phyloP scores from a whole-genome alignment of 2,113 vertebrate genomes.

The Prionailurus viverrinus region DNA sequence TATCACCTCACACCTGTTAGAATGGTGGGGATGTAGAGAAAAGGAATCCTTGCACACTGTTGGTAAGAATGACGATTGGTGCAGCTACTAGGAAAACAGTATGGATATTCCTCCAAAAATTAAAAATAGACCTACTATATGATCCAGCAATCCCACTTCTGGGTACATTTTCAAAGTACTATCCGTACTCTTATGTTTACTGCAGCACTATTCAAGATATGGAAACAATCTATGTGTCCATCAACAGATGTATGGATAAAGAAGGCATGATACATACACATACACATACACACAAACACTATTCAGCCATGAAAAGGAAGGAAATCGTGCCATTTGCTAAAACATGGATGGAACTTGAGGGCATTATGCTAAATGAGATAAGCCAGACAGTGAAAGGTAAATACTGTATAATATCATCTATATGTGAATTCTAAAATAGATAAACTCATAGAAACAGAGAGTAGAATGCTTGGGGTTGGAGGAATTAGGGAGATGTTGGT shows the following conservation, averaged over 20 bases:
- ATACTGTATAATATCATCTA: neutral
- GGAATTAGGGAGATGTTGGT: neutral
- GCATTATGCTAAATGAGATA: neutral
- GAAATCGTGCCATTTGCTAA: neutral
- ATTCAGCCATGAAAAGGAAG: neutral
- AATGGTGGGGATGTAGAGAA: too few species aligned
- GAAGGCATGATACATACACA: neutral
- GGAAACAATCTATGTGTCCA: neutral
- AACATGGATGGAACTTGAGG: neutral
- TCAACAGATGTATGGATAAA: neutral
- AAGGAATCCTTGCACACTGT: too few species aligned
- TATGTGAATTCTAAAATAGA: neutral
- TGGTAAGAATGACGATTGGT: too few species aligned
- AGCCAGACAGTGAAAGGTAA: neutral
- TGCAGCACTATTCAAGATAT: neutral
- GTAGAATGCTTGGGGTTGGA: neutral
- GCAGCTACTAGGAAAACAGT: too few species aligned
- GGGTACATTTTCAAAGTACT: neutral
- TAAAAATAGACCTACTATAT: too few species aligned
- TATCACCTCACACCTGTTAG: neutral
- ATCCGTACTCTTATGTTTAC: neutral
- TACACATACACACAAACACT: neutral
- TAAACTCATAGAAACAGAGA: neutral
- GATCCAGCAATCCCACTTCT: too few species aligned
- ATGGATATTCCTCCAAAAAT: too few species aligned